Percentiles rank a stretch among this genome's conserved stretches.
These are phyloP conservation scores for Zeus faber DNA, from an alignment of 2,113 vertebrate genomes.

Conservation along the genomic window DNA sequence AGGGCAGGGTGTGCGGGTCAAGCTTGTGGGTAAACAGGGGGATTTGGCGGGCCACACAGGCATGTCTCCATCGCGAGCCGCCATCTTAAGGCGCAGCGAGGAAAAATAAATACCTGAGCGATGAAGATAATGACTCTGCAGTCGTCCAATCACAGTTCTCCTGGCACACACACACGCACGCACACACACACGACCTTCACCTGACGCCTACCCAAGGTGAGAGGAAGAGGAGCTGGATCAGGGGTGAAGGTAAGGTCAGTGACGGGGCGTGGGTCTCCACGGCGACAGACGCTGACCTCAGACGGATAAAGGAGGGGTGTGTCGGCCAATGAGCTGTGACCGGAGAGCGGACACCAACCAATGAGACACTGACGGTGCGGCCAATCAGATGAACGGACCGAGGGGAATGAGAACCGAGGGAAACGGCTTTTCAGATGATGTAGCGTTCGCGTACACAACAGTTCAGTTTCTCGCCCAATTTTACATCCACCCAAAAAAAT, in stretches of 20 bases:
- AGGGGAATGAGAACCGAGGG: too few species aligned
- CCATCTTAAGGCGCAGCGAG: slow-evolving; percentile 70
- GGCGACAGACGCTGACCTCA: too few species aligned
- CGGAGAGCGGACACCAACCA: too few species aligned
- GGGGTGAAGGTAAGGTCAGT: background rate
- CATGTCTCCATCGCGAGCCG: slow-evolving; percentile 69
- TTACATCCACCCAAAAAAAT: too few species aligned
- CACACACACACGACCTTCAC: slow-evolving; percentile 10
- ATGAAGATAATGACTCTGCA: slow-evolving; percentile 51
- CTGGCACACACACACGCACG: slow-evolving; percentile 18
- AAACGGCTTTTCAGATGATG: too few species aligned
- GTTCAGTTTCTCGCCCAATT: too few species aligned
- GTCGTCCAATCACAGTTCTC: slow-evolving; percentile 15
- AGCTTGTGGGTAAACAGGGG: slow-evolving; percentile 74
- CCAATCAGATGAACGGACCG: too few species aligned
- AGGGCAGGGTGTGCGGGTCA: slow-evolving; percentile 40
- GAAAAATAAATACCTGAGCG: slow-evolving; percentile 68
- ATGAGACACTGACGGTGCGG: too few species aligned
- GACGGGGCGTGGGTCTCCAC: background rate
- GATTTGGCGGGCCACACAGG: slow-evolving; percentile 59
- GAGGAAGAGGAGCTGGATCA: slow-evolving; percentile 14
- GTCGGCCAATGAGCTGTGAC: too few species aligned
- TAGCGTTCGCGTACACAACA: too few species aligned
- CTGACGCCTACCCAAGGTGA: slow-evolving; percentile 40
- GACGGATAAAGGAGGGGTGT: too few species aligned